phyloP scores from a whole-genome alignment of 2,113 vertebrate genomes.

The Butorides virescens region DNA sequence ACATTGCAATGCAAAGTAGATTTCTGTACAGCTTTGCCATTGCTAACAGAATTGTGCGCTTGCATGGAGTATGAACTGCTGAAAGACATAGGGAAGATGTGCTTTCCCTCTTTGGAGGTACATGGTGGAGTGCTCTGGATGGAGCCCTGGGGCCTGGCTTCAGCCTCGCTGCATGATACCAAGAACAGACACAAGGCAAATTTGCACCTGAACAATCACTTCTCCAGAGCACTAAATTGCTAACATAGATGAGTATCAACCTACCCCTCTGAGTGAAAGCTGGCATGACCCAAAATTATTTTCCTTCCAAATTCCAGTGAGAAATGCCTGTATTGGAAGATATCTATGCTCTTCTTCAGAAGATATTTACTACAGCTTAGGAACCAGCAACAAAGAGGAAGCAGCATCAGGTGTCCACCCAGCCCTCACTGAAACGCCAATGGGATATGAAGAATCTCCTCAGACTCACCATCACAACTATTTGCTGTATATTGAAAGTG shows the following conservation, averaged over 20 bases:
- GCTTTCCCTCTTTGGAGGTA: neutral
- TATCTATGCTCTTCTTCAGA: neutral
- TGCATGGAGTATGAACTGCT: neutral
- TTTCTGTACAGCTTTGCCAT: neutral
- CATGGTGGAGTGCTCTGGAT: neutral
- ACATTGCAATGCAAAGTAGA: neutral
- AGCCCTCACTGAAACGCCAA: neutral
- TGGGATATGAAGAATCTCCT: rapidly evolving
- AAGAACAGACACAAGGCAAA: neutral
- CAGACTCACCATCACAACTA: neutral
- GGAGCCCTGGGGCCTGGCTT: neutral
- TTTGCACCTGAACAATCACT: neutral
- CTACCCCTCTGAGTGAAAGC: neutral
- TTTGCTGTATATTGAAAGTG: neutral
- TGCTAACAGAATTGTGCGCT: neutral
- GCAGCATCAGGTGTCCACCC: neutral
- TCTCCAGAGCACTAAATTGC: neutral
- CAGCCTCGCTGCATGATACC: neutral
- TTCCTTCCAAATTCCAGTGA: neutral
- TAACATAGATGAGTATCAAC: neutral
- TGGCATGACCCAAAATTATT: neutral
- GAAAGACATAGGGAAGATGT: neutral
- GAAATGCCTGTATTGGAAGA: neutral
- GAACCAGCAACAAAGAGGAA: neutral
- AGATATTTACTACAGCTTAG: neutral